These are phyloP conservation scores for Ips nitidus DNA, from an alignment of 1,140 invertebrate species.

Conservation along the genomic window DNA sequence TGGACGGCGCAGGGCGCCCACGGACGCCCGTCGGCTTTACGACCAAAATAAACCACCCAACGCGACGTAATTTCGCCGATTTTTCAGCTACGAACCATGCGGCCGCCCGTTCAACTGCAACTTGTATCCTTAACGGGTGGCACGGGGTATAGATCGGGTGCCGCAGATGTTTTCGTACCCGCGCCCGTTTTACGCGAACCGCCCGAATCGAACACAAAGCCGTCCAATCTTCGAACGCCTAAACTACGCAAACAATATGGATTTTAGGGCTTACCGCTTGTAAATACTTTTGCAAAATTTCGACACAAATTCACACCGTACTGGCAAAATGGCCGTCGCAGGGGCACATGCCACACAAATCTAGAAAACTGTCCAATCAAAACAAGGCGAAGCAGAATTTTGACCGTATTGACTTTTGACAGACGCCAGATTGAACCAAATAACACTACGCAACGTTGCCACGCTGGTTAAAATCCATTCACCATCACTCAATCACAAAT, in stretches of 20 bases:
- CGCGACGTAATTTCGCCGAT: conserved; percentile 19
- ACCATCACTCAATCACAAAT: no score
- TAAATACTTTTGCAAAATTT: conserved; percentile 56
- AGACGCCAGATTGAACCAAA: no score
- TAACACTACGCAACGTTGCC: no score
- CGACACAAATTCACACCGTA: conserved; percentile 63
- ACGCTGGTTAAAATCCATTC: no score
- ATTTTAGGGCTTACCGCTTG: conserved; percentile 51
- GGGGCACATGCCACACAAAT: conserved; percentile 66
- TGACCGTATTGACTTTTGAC: no score
- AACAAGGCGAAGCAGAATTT: conserved; percentile 8
- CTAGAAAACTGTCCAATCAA: conserved; percentile 57
- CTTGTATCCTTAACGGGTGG: conserved; percentile 41
- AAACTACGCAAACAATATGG: conserved; percentile 34
- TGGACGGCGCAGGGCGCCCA: conserved; percentile 12
- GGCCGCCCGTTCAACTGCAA: conserved; percentile 37
- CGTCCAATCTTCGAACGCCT: conserved; percentile 22
- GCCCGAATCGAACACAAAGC: conserved; percentile 16
- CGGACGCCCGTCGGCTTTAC: conserved; percentile 19
- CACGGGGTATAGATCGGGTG: conserved; percentile 42
- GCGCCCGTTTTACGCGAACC: conserved; percentile 1
- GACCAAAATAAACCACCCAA: conserved; percentile 27
- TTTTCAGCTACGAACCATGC: conserved; percentile 53
- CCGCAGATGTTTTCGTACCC: conserved; percentile 44
- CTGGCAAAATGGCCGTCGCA: conserved; percentile 69